Evolutionary conservation across 2,113 vertebrate genomes (phyloP).

Genomic region (Scophthalmus maximus): DNA sequence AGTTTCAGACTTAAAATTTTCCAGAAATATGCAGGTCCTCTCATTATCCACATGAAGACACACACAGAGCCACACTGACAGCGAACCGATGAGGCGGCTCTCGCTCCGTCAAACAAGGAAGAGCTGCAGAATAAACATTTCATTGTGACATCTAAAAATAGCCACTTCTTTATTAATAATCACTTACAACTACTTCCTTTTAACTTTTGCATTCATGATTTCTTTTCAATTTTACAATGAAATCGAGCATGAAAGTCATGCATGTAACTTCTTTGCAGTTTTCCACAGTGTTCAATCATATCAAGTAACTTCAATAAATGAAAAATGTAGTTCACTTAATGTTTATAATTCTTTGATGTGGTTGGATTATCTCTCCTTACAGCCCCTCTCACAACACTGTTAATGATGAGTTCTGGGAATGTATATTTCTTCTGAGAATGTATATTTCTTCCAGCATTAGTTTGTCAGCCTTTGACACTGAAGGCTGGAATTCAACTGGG

Average conservation of each 20-base stretch:
- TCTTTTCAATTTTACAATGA: neutral
- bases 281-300: neutral
- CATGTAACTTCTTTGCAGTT: neutral
- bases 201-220: conserved; percentile 2
- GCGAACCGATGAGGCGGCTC: neutral
- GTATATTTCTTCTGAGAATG: conserved; percentile 40
- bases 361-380: conserved; percentile 51
- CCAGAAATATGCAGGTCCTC: conserved; percentile 31
- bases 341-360: neutral
- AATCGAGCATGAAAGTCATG: neutral
- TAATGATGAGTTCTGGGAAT: conserved; percentile 37
- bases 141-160: conserved; percentile 26
- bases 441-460: conserved; percentile 49
- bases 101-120: conserved; percentile 16
- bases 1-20: conserved; percentile 35
- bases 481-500: conserved; percentile 54
- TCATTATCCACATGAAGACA: conserved; percentile 34
- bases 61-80: conserved; percentile 18
- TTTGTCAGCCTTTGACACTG: conserved; percentile 63
- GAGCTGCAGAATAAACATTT: conserved; percentile 18
- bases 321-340: neutral
- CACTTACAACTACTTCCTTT: neutral
- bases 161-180: neutral
- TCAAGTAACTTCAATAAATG: neutral
- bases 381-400: conserved; percentile 35